Percentiles rank a stretch among this genome's conserved stretches.
These are phyloP conservation scores for Tangara arthus DNA, from an alignment of 2,797 vertebrate genomes.

Conservation along the genomic window DNA sequence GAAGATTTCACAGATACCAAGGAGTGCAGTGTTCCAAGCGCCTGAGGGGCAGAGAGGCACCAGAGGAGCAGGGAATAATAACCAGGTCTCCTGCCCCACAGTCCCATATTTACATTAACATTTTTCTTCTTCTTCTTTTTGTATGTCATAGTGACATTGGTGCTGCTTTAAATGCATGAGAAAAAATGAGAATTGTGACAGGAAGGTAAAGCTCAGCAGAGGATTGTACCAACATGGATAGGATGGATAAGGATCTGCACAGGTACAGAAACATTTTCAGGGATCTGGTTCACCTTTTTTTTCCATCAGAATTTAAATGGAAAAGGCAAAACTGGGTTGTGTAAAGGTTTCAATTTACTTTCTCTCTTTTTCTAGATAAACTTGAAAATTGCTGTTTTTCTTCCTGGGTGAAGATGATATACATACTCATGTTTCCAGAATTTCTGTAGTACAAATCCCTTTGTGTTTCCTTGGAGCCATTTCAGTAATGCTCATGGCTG, in stretches of 20 bases:
- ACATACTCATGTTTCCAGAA: not conserved
- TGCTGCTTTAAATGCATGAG: not conserved
- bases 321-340: not conserved
- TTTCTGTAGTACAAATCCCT: not conserved
- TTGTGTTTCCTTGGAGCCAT: not conserved
- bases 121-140: not conserved
- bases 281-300: not conserved
- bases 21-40: not conserved
- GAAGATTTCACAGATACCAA: not conserved
- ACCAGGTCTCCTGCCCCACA: not conserved
- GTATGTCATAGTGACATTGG: not conserved
- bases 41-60: not conserved
- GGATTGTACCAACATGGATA: not conserved
- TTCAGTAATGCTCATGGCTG: rapidly evolving
- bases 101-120: not conserved
- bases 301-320: not conserved
- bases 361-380: not conserved
- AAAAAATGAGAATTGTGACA: not conserved
- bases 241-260: not conserved
- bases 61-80: not conserved
- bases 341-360: not conserved
- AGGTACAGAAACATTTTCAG: not conserved
- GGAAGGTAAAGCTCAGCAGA: not conserved
- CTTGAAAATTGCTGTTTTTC: not conserved
- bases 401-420: not conserved